Base-by-base conservation (phyloP, 2,888 invertebrate genomes). In the Dascillus cervinus region DNA sequence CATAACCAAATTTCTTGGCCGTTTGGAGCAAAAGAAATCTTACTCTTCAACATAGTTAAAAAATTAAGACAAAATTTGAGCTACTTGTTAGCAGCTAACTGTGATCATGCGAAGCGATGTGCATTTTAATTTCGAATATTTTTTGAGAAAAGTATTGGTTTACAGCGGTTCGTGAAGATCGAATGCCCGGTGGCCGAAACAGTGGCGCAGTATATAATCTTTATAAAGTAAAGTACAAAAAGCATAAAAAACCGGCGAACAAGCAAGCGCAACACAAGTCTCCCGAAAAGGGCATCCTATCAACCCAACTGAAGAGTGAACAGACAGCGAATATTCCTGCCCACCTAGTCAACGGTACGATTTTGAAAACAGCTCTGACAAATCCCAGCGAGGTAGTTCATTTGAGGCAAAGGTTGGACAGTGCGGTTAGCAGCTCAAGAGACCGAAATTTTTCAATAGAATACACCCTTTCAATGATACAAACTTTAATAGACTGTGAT, bases 111-210 rank as follows among this genome's bases (percentile, higher is more conserved):
- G n/a, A n/a, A n/a, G n/a, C n/a, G n/a, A n/a, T n/a, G n/a, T n/a
- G n/a, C n/a, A n/a, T n/a, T n/a, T n/a, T n/a, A n/a, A n/a, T n/a
- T n/a, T n/a, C n/a, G n/a, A n/a, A n/a, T n/a, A n/a, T n/a, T n/a
- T n/a, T n/a, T n/a, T n/a, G n/a, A n/a, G n/a, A n/a, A n/a, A n/a
- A n/a, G n/a, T n/a, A n/a, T n/a, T n/a, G n/a, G 41, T 50, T 57
- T 55, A 31, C 66, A 92, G 97, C 97, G 58, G 97, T 98, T 39
- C 78, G 97, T 54, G 97, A 98, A 66, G 97, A 98, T 67, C 77
- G 97, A 54, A 98, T 97, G 96, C 97, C 97, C n/a, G 97, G 97
- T 21, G 97, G 97, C 30, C 77, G 97, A 34, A 98, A 97, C 70
- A 96, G 95, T 52, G 95, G 95, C 46, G 96, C 96, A 44, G 96